Conservation (phyloP, 2,888 invertebrate species). For the Dysmachus trigonus region DNA sequence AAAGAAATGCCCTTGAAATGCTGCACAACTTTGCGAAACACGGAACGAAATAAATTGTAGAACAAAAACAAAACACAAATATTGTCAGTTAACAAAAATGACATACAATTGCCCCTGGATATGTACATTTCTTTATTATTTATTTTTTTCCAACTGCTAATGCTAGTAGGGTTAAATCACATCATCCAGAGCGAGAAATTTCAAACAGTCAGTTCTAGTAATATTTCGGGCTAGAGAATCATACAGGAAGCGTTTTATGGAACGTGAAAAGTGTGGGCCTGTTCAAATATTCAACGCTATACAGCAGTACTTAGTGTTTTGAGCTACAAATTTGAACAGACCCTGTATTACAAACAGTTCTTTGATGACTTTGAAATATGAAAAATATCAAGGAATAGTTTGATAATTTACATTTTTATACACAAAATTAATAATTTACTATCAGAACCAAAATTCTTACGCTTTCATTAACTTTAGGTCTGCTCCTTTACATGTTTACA, state of each 20-base stretch:
- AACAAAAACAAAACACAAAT: neutral
- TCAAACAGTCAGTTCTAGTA: neutral
- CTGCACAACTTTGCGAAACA: neutral
- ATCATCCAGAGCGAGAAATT: neutral
- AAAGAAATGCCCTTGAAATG: conserved; percentile 21
- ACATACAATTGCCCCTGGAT: neutral
- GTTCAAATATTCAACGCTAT: no score
- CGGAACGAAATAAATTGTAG: neutral
- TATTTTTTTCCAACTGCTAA: neutral
- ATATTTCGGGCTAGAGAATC: neutral
- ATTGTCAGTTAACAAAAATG: neutral
- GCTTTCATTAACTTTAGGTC: neutral
- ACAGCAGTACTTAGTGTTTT: no score
- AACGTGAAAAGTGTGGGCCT: neutral
- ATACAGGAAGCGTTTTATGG: neutral
- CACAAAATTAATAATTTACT: neutral
- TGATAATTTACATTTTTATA: neutral
- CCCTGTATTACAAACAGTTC: neutral
- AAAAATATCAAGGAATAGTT: neutral
- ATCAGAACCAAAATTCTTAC: neutral
- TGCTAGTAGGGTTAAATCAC: neutral
- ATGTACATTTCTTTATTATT: conserved; percentile 9
- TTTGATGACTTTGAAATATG: neutral
- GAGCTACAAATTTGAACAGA: neutral
- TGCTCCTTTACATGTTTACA: neutral